A percentile compares a stretch with the other conserved stretches of the same genome.
phyloP scores from a whole-genome alignment of 2,888 invertebrate genomes.

The Pristionchus arcanus region DNA sequence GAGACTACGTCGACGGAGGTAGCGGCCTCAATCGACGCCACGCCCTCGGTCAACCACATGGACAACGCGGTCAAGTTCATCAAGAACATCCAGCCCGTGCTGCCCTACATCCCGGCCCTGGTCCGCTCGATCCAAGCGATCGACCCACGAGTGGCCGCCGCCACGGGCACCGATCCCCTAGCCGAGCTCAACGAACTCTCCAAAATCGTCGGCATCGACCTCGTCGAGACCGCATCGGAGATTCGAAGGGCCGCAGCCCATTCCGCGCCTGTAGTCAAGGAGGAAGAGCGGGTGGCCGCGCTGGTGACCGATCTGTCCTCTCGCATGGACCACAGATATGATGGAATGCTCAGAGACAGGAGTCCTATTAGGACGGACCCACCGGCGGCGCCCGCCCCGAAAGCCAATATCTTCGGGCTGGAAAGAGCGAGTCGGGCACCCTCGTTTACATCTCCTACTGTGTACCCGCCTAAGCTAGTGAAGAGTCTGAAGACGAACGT shows the following conservation, averaged over 20 bases:
- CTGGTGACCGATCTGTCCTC: conserved; percentile 34
- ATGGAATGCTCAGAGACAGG: conserved; percentile 42
- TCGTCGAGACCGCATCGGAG: conserved; percentile 53
- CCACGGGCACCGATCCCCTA: conserved; percentile 51
- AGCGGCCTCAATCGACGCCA: conserved; percentile 15
- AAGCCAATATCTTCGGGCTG: conserved; percentile 63
- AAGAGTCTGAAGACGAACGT: conserved; percentile 59
- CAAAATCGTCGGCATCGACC: conserved; percentile 54
- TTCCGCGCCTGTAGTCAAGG: not conserved
- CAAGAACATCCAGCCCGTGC: conserved; percentile 68
- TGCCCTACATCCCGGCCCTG: conserved; percentile 69
- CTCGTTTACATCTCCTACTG: conserved; percentile 49
- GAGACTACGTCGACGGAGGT: conserved; percentile 30
- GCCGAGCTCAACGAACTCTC: conserved; percentile 54
- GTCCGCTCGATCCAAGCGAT: conserved; percentile 65
- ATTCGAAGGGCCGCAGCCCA: conserved; percentile 39
- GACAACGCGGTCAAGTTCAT: conserved; percentile 69
- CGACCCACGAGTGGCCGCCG: conserved; percentile 59
- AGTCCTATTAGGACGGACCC: not conserved
- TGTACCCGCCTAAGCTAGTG: conserved; percentile 63
- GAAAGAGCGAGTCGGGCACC: conserved; percentile 47
- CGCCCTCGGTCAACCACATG: conserved; percentile 61
- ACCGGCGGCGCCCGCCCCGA: not conserved
- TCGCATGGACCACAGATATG: conserved; percentile 38
- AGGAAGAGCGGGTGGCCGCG: not conserved